Conservation (phyloP, 2,888 invertebrate species). For the Patella ulyssiponensis region DNA sequence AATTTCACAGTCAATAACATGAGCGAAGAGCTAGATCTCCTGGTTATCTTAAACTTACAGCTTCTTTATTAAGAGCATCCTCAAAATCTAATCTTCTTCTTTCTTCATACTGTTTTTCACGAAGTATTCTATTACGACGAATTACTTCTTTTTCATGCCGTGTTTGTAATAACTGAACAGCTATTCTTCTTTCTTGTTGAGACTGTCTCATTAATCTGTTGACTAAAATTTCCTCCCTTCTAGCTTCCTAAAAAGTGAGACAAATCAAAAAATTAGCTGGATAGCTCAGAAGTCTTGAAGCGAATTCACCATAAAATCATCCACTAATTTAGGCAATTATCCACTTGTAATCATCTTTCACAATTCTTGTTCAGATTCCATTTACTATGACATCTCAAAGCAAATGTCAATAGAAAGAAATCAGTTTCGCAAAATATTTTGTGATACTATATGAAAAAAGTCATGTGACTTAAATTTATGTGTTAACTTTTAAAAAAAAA, state of each 20-base stretch:
- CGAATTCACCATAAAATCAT: not conserved
- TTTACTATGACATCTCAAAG: not conserved
- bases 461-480: not conserved
- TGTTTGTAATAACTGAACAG: constrained; percentile 70
- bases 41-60: constrained; percentile 51
- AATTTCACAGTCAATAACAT: too few relatives aligned
- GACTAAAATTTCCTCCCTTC: constrained; percentile 70
- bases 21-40: too few relatives aligned
- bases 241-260: constrained; percentile 58
- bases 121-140: constrained; percentile 64
- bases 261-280: not conserved
- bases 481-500: not conserved
- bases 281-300: not conserved
- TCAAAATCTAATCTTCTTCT: constrained; percentile 69
- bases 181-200: constrained; percentile 71
- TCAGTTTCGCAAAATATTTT: not conserved
- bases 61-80: constrained; percentile 70
- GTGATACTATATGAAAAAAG: too few relatives aligned
- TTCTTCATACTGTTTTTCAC: constrained; percentile 70
- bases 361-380: not conserved
- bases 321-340: not conserved
- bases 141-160: constrained; percentile 71
- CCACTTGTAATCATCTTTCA: not conserved
- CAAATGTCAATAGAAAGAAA: not conserved
- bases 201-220: constrained; percentile 71